Conservation (phyloP, 2,113 vertebrate species). For the Macroglossus sobrinus region DNA sequence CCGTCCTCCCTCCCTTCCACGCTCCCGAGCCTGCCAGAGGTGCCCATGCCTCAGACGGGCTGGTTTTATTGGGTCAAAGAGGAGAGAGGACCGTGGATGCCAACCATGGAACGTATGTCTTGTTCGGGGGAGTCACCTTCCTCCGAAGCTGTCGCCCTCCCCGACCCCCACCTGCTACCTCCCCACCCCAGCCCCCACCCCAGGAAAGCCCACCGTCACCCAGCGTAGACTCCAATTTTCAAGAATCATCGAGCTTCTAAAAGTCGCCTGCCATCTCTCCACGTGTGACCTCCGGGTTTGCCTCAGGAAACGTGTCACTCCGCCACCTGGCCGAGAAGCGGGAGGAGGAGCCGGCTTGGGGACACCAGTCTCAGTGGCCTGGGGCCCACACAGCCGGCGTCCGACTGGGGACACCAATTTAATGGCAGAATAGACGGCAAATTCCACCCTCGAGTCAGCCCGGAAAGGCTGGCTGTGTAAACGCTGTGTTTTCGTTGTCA, state of each 20-base stretch:
- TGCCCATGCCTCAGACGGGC: conserved; percentile 44
- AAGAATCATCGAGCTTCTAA: not conserved
- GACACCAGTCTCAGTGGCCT: not conserved
- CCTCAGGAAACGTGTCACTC: not conserved
- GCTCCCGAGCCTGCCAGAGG: conserved; percentile 2
- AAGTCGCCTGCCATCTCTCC: conserved; percentile 49
- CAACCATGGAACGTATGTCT: conserved; percentile 20
- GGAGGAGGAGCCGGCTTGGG: not conserved
- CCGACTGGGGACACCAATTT: not conserved
- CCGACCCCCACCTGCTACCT: not conserved
- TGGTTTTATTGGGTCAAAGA: conserved; percentile 64
- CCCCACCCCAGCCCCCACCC: not conserved
- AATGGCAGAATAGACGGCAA: conserved; percentile 35
- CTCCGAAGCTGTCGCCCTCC: conserved; percentile 14
- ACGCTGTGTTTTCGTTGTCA: conserved; percentile 32
- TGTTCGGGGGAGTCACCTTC: conserved; percentile 11
- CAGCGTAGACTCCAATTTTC: conserved; percentile 34
- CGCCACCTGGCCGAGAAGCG: conserved; percentile 20
- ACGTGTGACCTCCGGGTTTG: conserved; percentile 21
- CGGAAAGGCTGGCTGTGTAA: conserved; percentile 24
- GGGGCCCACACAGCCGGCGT: not conserved
- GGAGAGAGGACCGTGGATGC: conserved; percentile 41
- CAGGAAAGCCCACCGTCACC: not conserved
- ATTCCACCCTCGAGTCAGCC: conserved; percentile 46
- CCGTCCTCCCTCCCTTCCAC: not conserved